A percentile compares a stretch with the other conserved stretches of the same genome.
Evolutionary conservation across 2,797 vertebrate species (phyloP).

Genomic region (Enteromius fasciolatus): DNA sequence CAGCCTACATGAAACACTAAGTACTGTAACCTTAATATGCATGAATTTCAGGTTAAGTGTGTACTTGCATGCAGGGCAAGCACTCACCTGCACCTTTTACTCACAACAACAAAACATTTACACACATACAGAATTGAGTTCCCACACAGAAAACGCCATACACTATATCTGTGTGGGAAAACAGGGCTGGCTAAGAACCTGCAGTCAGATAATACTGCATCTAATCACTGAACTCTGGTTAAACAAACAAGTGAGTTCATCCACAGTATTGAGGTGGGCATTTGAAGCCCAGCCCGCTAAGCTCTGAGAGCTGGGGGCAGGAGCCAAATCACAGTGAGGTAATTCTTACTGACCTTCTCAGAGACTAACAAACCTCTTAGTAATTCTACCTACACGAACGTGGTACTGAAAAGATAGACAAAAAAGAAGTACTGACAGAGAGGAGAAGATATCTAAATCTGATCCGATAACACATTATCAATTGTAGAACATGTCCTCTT

Average conservation of each 20-base stretch:
- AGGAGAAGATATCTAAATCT: neutral
- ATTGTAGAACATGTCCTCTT: neutral
- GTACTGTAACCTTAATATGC: too few relatives aligned
- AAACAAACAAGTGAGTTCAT: conserved; percentile 2
- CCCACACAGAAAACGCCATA: neutral
- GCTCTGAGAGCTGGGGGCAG: neutral
- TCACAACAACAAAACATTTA: conserved; percentile 11
- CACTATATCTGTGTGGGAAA: neutral
- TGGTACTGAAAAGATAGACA: neutral
- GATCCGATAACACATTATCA: neutral
- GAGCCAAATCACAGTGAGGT: conserved; percentile 12
- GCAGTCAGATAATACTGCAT: neutral
- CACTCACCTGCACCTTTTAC: neutral
- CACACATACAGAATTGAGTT: neutral
- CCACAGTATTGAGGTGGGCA: neutral
- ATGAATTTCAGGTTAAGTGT: conserved; percentile 1
- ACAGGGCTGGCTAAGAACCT: neutral
- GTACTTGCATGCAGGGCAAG: neutral
- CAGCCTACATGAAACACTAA: neutral
- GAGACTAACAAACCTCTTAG: conserved; percentile 37
- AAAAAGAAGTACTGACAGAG: neutral
- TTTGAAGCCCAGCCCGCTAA: neutral
- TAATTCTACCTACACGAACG: conserved; percentile 2
- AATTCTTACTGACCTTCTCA: conserved; percentile 40
- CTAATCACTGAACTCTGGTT: neutral